Base-by-base conservation (phyloP, 2,113 vertebrate genomes). In the Axis porcinus region DNA sequence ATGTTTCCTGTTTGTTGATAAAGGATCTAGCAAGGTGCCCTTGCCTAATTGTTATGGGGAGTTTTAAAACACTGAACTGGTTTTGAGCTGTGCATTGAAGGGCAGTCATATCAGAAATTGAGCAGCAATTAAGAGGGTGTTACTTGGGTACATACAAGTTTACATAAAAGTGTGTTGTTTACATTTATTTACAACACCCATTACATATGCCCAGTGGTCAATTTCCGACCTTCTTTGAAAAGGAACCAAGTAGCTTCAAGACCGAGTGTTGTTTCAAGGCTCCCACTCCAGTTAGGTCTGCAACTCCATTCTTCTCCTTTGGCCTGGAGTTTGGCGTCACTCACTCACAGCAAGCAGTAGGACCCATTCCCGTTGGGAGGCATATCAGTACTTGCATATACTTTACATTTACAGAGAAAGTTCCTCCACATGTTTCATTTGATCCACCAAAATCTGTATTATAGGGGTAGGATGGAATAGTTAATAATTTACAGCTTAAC, bases 241-340 rank as follows among this genome's bases (percentile, higher is more conserved):
- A 98, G 81, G 64, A 98, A 96, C 82, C 89, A 97, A 98, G 98
- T 97, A 99, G 97, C 97, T 98, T 98, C 97, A 94, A 95, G 97
- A 81, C 90, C 90, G 97, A 98, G 43, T 55, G 14, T 47, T 97
- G 95, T 78, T 90, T 55, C 43, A 81, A 52, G 25, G 52, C 12
- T 93, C 13, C 52, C 50, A 14, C 16, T 52, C 47, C 17, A 90
- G 83, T 94, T 92, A 89, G 84, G 96, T 94, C 91, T 81, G 40
- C 23, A 89, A 90, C 95, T 96, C 97, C 85, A 60, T 45, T 98
- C 83, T 67, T 95, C 92, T 43, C 60, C 40, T 5, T 88, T 97
- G 97, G 83, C 91, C 54, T 95, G 3, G 47, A 91, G 54, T 97
- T 96, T 90, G 92, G 78, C 87, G 79, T 98, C 21, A 6, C 17